Base-by-base conservation (phyloP, 2,888 invertebrate genomes). In the Agelastica alni region DNA sequence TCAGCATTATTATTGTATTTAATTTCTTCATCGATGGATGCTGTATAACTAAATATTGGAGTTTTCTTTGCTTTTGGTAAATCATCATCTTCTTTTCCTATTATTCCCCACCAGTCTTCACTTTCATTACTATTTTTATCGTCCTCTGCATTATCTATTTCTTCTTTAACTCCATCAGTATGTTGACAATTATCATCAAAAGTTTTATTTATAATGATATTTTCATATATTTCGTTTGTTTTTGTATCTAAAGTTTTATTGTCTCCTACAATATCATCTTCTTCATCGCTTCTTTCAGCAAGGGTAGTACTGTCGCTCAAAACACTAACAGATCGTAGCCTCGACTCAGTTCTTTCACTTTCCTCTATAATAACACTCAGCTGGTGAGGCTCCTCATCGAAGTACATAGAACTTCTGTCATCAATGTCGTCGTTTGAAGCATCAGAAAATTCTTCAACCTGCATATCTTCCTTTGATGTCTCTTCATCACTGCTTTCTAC, bases 351-450 rank as follows among this genome's bases (percentile, higher is more conserved):
- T 60, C 70, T 73, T 62, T 84, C 84, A 49, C 80, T 81, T 62
- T 85, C 85, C 68, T 85, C 85, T 64, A 79, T 82, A 46, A 85
- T 85, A 0, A 84, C 78, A 65, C 84, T 84, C 4, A 85, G 69
- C 45, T 81, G 78, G 68, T 81, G 80, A 3, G 80, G 78, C 26
- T 73, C 71, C 17, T 72, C 73, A 49, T 67, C 72, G 20, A 59
- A 59, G 4, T 56, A 59, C 12, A 62, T 34, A 9, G 49, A 61
- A 31, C 26, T 47, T 5, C 51, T 65, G 64, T 66, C 65, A 37
- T 67, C 69, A 52, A 66, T 67, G 42, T 70, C 70, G 49, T 70
- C 68, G 46, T 66, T 65, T 48, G 72, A 26, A 64, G 64, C 60
- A 7, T 74, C 73, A 47, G 73, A 72, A 4, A 71, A 74, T 34